Conservation (phyloP, 2,888 invertebrate species). For the Diabrotica balteata region DNA sequence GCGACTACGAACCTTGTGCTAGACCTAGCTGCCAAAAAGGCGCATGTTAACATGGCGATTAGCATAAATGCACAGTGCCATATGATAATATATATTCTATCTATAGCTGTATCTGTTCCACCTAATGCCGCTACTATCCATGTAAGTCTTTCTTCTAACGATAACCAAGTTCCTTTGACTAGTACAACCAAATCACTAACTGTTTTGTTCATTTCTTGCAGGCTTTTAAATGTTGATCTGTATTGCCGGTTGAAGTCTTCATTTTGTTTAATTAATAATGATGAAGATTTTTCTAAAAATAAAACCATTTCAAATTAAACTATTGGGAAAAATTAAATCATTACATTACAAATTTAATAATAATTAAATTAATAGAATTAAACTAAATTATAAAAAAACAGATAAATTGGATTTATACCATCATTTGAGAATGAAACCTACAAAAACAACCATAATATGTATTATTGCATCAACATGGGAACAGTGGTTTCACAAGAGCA, state of each 20-base stretch:
- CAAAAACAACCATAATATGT: too few relatives aligned
- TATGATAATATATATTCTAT: conserved; percentile 53
- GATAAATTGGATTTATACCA: too few relatives aligned
- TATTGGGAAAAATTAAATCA: too few relatives aligned
- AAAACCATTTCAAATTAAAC: too few relatives aligned
- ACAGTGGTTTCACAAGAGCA: too few relatives aligned
- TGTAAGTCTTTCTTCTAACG: conserved; percentile 54
- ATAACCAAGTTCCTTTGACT: conserved; percentile 53
- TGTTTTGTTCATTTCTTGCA: conserved; percentile 64
- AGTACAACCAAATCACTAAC: conserved; percentile 57
- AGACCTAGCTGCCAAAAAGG: conserved; percentile 53
- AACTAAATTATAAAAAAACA: too few relatives aligned
- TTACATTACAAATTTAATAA: too few relatives aligned
- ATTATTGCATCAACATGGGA: too few relatives aligned
- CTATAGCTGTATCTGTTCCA: conserved; percentile 57
- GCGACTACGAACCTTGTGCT: conserved; percentile 51
- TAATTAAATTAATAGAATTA: too few relatives aligned
- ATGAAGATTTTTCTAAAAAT: conserved; percentile 57
- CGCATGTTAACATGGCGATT: conserved; percentile 55
- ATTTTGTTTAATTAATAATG: conserved; percentile 61
- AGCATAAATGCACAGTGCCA: conserved; percentile 56
- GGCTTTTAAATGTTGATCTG: conserved; percentile 61
- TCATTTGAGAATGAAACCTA: too few relatives aligned
- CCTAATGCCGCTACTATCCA: conserved; percentile 57
- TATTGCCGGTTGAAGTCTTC: conserved; percentile 62